A percentile compares a stretch with the other conserved stretches of the same genome.
Evolutionary conservation across 1,140 invertebrate genomes (phyloP).

Genomic region (Nasonia giraulti): DNA sequence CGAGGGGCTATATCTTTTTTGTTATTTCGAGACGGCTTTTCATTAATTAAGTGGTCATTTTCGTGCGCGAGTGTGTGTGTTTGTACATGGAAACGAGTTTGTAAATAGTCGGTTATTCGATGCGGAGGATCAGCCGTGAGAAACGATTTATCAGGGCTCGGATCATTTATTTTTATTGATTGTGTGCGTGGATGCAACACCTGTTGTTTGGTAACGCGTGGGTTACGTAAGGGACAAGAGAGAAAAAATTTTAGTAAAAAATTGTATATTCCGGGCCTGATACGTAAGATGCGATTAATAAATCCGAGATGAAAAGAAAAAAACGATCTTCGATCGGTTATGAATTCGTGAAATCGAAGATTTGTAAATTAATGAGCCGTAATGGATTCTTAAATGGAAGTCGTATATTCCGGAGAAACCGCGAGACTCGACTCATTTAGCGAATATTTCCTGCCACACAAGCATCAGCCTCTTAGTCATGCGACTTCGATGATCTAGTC

Average conservation of each 20-base stretch:
- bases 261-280: no score
- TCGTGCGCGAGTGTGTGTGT: neutral
- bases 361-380: neutral
- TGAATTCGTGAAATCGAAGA: no score
- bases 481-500: neutral
- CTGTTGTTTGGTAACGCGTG: no score
- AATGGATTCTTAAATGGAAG: neutral
- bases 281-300: no score
- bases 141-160: slow-evolving; percentile 7
- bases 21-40: slow-evolving; percentile 9
- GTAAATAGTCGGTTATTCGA: neutral
- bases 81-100: slow-evolving; percentile 2
- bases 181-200: no score
- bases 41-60: slow-evolving; percentile 34
- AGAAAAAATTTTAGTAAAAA: no score
- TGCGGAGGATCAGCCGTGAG: slow-evolving; percentile 13
- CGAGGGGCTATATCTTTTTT: neutral
- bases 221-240: no score
- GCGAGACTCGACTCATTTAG: neutral
- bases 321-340: no score
- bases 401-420: neutral
- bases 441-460: neutral
- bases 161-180: no score
- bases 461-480: neutral
- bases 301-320: no score